Conservation (phyloP, 2,113 vertebrate species). For the Notothenia rossii region DNA sequence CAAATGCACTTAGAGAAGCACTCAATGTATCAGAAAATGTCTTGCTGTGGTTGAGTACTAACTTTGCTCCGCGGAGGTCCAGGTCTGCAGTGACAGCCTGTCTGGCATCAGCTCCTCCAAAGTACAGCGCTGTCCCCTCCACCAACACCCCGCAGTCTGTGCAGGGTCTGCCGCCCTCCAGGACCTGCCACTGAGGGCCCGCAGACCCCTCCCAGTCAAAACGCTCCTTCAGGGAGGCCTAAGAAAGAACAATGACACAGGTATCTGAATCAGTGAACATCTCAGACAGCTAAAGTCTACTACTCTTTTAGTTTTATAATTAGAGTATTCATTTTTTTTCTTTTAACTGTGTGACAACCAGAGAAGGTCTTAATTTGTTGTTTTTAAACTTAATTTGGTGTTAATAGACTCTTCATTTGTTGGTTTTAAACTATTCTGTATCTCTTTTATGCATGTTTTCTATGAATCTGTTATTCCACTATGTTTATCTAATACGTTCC, state of each 20-base stretch:
- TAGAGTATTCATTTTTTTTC: not conserved
- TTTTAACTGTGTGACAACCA: not conserved
- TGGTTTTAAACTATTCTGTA: no score
- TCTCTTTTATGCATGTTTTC: no score
- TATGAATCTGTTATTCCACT: no score
- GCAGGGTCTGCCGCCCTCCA: constrained; percentile 94
- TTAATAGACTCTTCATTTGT: no score
- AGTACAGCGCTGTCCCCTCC: constrained; percentile 94
- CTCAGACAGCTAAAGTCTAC: not conserved
- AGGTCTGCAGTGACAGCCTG: constrained; percentile 94
- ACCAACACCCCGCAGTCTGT: constrained; percentile 94
- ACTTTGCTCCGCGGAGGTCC: constrained; percentile 97
- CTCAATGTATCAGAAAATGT: not conserved
- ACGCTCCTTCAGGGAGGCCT: constrained; percentile 97
- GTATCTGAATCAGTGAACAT: not conserved
- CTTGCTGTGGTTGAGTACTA: constrained; percentile 63
- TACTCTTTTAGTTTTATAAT: not conserved
- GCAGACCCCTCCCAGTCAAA: constrained; percentile 95
- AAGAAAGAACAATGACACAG: not conserved
- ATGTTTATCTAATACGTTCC: no score
- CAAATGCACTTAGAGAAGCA: not conserved
- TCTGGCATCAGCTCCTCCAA: constrained; percentile 91
- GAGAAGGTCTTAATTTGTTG: not conserved
- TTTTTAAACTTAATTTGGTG: no score
- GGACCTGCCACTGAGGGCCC: constrained; percentile 92